Evolutionary conservation across 1,140 invertebrate genomes (phyloP), one percentile per base, ranked within the genome.

Genomic region (Araneus ventricosus): DNA sequence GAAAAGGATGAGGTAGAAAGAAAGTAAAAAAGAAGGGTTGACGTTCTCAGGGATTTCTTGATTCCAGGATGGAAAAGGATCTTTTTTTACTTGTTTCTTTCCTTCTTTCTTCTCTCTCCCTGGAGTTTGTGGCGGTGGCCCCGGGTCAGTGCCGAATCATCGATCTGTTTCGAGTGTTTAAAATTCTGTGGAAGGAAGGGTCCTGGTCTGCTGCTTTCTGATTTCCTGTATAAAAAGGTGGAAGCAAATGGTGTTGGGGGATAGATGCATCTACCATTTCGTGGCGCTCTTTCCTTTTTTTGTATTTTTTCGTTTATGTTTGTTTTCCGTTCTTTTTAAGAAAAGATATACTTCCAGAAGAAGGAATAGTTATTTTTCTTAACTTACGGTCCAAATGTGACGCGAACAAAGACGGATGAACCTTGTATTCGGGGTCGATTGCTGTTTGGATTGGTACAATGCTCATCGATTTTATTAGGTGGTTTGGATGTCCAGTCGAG

Each of bases 161-260:
- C 70, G 70, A 75, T 75, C 30, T 75, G 70, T 30, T 75, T 75
- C 30, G 30, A 75, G 70, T 75, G 70, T 75, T 75, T 75, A 75
- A 75, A 75, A 75, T 75, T 75, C 70, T n/a, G 59, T 52, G 17
- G 45, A 52, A 52, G 45, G 45, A 52, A 52, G 14, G 63, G 17
- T 20, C 30, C 7, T 37, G 30, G 70, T 75, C 70, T 14, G 30
- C 30, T 20, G 8, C 70, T 30, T 75, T 75, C 34, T 75, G 70
- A 75, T 75, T 75, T 75, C 70, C 70, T 75, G 30, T 75, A 75
- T 75, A 75, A 75, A 75, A 75, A 75, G 70, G 70, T 75, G 70
- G 70, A 75, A 75, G 70, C 70, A 75, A 75, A 75, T 34, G 70
- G 70, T 75, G 34, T 37, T 37, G 8, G 70, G 37, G 30, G 45